A percentile compares a stretch with the other conserved stretches of the same genome.
These are phyloP conservation scores for Pampus argenteus DNA, from an alignment of 2,797 vertebrate genomes.

Conservation along the genomic window DNA sequence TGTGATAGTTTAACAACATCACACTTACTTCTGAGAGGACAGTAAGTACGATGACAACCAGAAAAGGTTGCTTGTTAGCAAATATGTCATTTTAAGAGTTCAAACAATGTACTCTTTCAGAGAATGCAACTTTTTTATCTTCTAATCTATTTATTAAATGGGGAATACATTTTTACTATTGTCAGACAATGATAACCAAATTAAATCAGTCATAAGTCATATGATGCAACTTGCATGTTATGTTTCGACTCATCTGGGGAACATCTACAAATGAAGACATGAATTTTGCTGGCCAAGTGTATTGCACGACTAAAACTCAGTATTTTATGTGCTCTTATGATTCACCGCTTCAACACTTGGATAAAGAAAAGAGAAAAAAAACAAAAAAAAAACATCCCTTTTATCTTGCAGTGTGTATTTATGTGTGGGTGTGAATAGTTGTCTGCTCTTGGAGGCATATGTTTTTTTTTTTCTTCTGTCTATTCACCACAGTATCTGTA, in stretches of 20 bases:
- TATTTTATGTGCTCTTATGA: slow-evolving; percentile 40
- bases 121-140: neutral
- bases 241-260: slow-evolving; percentile 34
- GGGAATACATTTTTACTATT: neutral
- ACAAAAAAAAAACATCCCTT: slow-evolving; percentile 16
- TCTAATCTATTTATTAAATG: slow-evolving; percentile 10
- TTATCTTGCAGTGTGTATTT: slow-evolving; percentile 59
- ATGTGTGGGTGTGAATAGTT: slow-evolving; percentile 65
- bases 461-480: slow-evolving; percentile 21
- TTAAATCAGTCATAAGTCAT: slow-evolving; percentile 20
- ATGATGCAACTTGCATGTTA: slow-evolving; percentile 4
- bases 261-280: slow-evolving; percentile 22
- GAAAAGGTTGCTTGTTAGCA: neutral
- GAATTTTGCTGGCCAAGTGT: slow-evolving; percentile 1
- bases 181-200: slow-evolving; percentile 4
- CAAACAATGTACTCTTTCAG: neutral
- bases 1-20: neutral
- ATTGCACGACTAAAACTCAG: slow-evolving; percentile 4
- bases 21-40: neutral
- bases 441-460: slow-evolving; percentile 51
- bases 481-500: slow-evolving; percentile 19
- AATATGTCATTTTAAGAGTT: neutral
- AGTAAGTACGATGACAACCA: neutral
- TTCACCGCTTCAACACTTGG: slow-evolving; percentile 55
- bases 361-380: slow-evolving; percentile 36